A percentile compares a stretch with the other conserved stretches of the same genome.
Evolutionary conservation across 2,888 invertebrate genomes (phyloP).

Genomic region (Ormyrus nitidulus): DNA sequence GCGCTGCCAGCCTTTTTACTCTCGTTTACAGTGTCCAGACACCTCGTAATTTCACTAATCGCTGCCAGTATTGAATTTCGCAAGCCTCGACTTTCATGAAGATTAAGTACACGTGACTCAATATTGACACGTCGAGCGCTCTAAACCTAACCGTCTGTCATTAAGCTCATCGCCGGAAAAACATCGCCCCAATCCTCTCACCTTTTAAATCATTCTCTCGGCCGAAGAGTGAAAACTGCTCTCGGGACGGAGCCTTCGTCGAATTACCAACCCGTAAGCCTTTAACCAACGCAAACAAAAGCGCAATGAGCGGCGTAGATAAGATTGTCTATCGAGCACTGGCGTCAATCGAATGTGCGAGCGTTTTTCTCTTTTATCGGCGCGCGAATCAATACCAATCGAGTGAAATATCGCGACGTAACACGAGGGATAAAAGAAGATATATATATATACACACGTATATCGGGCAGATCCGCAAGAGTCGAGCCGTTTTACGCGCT

Average conservation of each 20-base stretch:
- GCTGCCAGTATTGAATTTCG: constrained; percentile 19
- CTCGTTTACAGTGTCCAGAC: constrained; percentile 16
- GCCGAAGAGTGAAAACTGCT: too few species aligned
- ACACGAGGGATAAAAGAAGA: background rate
- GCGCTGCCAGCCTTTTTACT: background rate
- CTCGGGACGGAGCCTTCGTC: too few species aligned
- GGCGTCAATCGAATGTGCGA: background rate
- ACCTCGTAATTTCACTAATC: background rate
- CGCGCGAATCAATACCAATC: constrained; percentile 35
- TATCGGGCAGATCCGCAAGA: too few species aligned
- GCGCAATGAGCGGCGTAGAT: background rate
- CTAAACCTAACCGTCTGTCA: too few species aligned
- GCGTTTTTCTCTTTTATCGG: constrained; percentile 5
- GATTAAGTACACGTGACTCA: constrained; percentile 29
- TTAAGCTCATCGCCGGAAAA: too few species aligned
- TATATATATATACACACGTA: too few species aligned
- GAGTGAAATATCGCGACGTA: background rate
- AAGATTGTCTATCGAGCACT: background rate
- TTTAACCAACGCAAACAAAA: too few species aligned
- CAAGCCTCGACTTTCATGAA: background rate
- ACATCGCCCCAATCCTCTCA: too few species aligned
- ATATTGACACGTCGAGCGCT: constrained; percentile 18
- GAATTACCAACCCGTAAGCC: too few species aligned
- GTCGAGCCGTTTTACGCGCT: too few species aligned
- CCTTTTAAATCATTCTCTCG: too few species aligned